Percentiles rank a stretch among this genome's conserved stretches.
phyloP scores from a whole-genome alignment of 2,888 invertebrate species.

The Tolmerus cingulatus region DNA sequence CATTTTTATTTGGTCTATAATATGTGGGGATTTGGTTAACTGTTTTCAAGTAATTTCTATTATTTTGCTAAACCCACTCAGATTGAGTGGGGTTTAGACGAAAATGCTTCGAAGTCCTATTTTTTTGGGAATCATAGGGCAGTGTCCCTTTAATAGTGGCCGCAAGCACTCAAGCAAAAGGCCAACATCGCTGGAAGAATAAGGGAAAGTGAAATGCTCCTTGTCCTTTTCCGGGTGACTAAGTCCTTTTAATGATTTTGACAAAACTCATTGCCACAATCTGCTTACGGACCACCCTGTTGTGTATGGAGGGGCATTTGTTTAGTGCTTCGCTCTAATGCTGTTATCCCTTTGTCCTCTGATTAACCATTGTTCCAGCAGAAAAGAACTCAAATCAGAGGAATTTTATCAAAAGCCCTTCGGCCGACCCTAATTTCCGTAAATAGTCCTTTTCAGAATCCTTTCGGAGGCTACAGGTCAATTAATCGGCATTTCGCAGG shows the following conservation, averaged over 20 bases:
- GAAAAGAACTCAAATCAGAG: slow-evolving; percentile 31
- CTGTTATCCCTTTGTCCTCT: slow-evolving; percentile 22
- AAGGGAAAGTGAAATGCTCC: neutral
- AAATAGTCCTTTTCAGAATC: slow-evolving; percentile 18
- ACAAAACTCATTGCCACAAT: slow-evolving; percentile 5
- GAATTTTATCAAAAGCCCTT: slow-evolving; percentile 21
- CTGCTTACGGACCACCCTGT: neutral
- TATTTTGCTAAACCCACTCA: neutral
- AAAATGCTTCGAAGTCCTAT: neutral
- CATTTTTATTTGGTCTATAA: too few species aligned
- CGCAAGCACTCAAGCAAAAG: neutral
- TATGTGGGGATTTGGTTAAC: too few species aligned
- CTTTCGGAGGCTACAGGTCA: slow-evolving; percentile 30
- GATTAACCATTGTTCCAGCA: slow-evolving; percentile 28
- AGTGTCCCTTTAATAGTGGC: neutral
- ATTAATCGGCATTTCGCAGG: slow-evolving; percentile 31
- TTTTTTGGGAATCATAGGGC: neutral
- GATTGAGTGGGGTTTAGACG: neutral
- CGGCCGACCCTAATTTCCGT: slow-evolving; percentile 26
- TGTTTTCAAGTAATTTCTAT: neutral
- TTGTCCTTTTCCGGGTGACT: slow-evolving; percentile 13
- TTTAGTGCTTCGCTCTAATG: slow-evolving; percentile 4
- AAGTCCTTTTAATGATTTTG: slow-evolving; percentile 18
- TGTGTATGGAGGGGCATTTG: neutral
- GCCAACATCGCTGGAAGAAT: neutral